These are phyloP conservation scores for Drosophila siamana DNA, from an alignment of 2,888 invertebrate species.

Conservation along the genomic window DNA sequence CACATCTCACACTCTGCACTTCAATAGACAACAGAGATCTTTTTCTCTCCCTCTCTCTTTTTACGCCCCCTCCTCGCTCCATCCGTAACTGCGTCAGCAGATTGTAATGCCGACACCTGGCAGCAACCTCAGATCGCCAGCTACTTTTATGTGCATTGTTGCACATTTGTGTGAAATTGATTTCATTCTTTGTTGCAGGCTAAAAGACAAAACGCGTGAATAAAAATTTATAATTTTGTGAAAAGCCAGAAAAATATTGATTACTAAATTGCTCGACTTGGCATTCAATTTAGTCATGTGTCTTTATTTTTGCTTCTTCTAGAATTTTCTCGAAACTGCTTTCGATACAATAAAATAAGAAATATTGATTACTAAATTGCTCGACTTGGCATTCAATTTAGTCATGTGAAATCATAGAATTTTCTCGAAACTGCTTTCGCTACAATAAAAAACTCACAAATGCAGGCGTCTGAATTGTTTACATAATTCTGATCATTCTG, in stretches of 20 bases:
- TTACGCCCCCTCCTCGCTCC: not conserved
- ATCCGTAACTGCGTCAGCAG: conserved; percentile 6
- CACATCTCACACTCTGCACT: conserved; percentile 12
- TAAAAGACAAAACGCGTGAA: not conserved
- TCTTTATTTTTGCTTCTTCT: not conserved
- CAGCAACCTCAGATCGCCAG: not conserved
- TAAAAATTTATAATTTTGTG: not conserved
- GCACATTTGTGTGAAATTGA: not conserved
- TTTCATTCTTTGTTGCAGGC: not conserved
- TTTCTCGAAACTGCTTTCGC: too few relatives aligned
- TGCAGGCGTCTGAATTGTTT: not conserved
- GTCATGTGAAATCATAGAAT: rapidly evolving
- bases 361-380: too few relatives aligned
- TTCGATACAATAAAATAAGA: too few relatives aligned
- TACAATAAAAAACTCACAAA: too few relatives aligned
- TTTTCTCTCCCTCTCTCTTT: not conserved
- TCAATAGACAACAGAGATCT: too few relatives aligned
- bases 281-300: too few relatives aligned
- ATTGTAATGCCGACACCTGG: conserved; percentile 4
- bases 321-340: too few relatives aligned
- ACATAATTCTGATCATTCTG: not conserved
- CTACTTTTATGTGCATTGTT: conserved; percentile 4
- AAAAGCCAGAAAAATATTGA: not conserved
- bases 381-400: too few relatives aligned
- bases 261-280: too few relatives aligned